Evolutionary conservation across 2,888 invertebrate species (phyloP).

Genomic region (Nowickia ferox): DNA sequence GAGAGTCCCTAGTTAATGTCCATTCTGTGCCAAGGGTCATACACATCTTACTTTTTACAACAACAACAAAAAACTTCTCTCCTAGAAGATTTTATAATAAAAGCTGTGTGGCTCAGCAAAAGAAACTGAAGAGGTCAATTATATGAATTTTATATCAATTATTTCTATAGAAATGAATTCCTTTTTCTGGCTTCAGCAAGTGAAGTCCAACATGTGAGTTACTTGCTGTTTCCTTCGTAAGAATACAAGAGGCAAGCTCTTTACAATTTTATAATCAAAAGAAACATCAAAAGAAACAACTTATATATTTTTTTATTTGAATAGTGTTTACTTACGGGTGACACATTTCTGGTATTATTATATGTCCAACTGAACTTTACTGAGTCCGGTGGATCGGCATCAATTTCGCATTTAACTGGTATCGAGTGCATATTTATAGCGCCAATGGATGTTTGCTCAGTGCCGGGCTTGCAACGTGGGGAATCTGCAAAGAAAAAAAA

Average conservation of each 20-base stretch:
- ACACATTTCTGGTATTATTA: constrained; percentile 90
- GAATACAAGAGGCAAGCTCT: constrained; percentile 4
- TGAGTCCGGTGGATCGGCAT: constrained; percentile 89
- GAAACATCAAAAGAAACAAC: constrained; percentile 8
- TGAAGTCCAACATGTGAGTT: constrained; percentile 33
- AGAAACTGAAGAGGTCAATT: constrained; percentile 64
- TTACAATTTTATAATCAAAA: not conserved
- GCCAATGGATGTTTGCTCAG: constrained; percentile 88
- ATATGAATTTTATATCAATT: constrained; percentile 55
- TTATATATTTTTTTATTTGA: not conserved
- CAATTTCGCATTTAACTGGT: constrained; percentile 91
- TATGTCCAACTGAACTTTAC: constrained; percentile 93
- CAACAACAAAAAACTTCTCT: constrained; percentile 4
- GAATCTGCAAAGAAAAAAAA: constrained; percentile 85
- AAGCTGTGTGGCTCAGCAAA: not conserved
- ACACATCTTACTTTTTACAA: constrained; percentile 29
- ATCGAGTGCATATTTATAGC: constrained; percentile 89
- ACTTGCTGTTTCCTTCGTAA: constrained; percentile 17
- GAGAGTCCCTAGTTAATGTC: constrained; percentile 30
- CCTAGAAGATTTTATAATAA: constrained; percentile 26
- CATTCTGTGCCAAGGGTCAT: constrained; percentile 60
- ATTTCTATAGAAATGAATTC: constrained; percentile 7
- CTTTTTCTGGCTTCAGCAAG: not conserved
- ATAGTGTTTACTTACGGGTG: constrained; percentile 85
- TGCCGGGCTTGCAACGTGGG: constrained; percentile 90